Conservation (phyloP, 2,113 vertebrate species). For the Eira barbara region DNA sequence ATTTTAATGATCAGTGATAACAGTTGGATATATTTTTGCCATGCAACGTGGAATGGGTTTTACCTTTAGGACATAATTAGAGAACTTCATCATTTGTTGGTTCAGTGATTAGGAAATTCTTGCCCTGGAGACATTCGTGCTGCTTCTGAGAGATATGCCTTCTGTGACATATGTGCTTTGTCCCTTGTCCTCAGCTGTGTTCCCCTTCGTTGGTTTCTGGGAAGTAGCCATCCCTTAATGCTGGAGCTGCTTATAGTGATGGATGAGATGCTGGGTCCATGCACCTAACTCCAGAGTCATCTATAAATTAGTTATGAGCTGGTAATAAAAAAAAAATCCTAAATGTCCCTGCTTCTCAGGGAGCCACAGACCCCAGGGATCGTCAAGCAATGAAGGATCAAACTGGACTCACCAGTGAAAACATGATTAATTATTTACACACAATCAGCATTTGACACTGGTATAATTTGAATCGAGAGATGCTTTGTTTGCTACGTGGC, state of each 20-base stretch:
- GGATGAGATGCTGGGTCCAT: conserved; percentile 78
- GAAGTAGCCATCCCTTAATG: conserved; percentile 75
- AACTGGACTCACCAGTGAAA: conserved; percentile 73
- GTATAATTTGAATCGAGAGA: conserved; percentile 59
- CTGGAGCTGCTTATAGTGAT: conserved; percentile 75
- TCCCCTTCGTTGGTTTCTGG: conserved; percentile 73
- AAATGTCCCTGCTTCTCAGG: conserved; percentile 72
- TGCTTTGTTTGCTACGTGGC: conserved; percentile 52
- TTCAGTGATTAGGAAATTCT: conserved; percentile 56
- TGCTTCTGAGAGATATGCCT: conserved; percentile 65
- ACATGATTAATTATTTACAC: conserved; percentile 82
- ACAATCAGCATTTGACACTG: conserved; percentile 60
- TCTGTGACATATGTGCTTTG: conserved; percentile 56
- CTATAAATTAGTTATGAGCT: conserved; percentile 83
- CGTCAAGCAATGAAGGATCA: conserved; percentile 69
- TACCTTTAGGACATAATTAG: conserved; percentile 54
- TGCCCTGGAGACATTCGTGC: conserved; percentile 57
- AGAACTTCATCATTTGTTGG: conserved; percentile 63
- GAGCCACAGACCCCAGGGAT: conserved; percentile 69
- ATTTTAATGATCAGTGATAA: not conserved
- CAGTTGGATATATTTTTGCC: not conserved
- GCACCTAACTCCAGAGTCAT: conserved; percentile 77
- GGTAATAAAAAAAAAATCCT: conserved; percentile 73
- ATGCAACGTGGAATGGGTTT: not conserved
- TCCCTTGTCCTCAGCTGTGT: conserved; percentile 59